These are phyloP conservation scores for Ericerus pela DNA, from an alignment of 1,140 invertebrate genomes.

Conservation along the genomic window DNA sequence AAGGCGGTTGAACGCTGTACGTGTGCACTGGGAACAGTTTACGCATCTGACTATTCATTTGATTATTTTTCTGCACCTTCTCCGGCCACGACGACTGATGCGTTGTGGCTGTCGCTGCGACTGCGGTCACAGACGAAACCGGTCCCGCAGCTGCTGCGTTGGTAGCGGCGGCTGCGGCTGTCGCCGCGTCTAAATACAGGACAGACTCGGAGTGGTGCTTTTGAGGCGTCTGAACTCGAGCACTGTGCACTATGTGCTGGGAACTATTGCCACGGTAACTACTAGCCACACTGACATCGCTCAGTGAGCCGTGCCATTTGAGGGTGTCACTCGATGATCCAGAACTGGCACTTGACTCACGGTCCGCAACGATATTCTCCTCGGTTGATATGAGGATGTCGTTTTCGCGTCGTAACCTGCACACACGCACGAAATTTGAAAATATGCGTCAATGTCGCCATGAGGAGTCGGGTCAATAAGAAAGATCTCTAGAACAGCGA, in stretches of 20 bases:
- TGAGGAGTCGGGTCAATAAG: too few species aligned
- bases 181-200: conserved; percentile 39
- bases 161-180: not conserved
- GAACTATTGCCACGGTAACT: conserved; percentile 19
- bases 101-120: not conserved
- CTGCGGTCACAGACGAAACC: too few species aligned
- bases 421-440: too few species aligned
- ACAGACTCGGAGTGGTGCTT: conserved; percentile 66
- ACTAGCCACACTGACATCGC: conserved; percentile 33
- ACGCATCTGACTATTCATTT: conserved; percentile 31
- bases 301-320: conserved; percentile 55
- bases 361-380: conserved; percentile 32
- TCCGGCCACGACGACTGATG: conserved; percentile 1
- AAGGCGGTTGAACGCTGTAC: conserved; percentile 35
- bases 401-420: conserved; percentile 40
- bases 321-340: conserved; percentile 64
- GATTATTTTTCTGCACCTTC: conserved; percentile 26
- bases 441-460: too few species aligned
- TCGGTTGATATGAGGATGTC: conserved; percentile 36
- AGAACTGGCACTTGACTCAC: conserved; percentile 45
- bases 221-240: conserved; percentile 61
- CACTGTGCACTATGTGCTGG: conserved; percentile 61
- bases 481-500: too few species aligned
- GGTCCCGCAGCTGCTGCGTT: not conserved
- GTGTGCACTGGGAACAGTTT: conserved; percentile 43